Conservation (phyloP, 1,140 invertebrate species). For the Lysiphlebus fabarum region DNA sequence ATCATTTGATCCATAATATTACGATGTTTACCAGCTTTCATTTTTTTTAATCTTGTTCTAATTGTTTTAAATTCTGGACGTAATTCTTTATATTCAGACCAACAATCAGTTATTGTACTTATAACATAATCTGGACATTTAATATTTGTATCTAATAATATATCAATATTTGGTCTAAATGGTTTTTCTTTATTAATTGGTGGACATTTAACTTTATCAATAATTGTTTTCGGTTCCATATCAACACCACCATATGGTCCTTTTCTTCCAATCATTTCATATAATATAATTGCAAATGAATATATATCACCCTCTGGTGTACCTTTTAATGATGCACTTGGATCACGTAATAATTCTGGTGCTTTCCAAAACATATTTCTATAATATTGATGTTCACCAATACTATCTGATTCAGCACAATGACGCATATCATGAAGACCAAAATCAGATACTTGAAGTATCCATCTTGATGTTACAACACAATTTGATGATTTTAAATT, state of each 20-base stretch:
- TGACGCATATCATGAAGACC: slow-evolving; percentile 85
- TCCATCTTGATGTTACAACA: slow-evolving; percentile 91
- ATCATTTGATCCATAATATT: slow-evolving; percentile 97
- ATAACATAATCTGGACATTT: slow-evolving; percentile 75
- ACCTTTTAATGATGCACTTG: slow-evolving; percentile 61
- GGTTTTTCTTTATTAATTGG: slow-evolving; percentile 63
- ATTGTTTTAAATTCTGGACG: slow-evolving; percentile 81
- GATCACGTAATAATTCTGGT: slow-evolving; percentile 84
- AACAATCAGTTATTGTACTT: slow-evolving; percentile 78
- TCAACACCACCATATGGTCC: slow-evolving; percentile 81
- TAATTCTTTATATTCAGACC: slow-evolving; percentile 76
- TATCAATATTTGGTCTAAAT: slow-evolving; percentile 74
- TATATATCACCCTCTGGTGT: slow-evolving; percentile 91
- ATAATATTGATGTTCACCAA: slow-evolving; percentile 87
- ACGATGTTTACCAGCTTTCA: slow-evolving; percentile 80
- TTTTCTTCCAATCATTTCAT: slow-evolving; percentile 87
- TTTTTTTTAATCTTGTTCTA: slow-evolving; percentile 74
- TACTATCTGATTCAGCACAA: slow-evolving; percentile 76
- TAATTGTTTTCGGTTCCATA: slow-evolving; percentile 84
- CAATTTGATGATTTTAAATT: slow-evolving; percentile 97
- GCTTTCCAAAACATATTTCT: slow-evolving; percentile 94
- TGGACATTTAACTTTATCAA: slow-evolving; percentile 71
- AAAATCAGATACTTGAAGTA: slow-evolving; percentile 92
- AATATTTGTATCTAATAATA: slow-evolving; percentile 63
- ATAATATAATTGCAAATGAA: slow-evolving; percentile 92